Evolutionary conservation across 1,140 invertebrate species (phyloP).

Genomic region (Galleria mellonella): DNA sequence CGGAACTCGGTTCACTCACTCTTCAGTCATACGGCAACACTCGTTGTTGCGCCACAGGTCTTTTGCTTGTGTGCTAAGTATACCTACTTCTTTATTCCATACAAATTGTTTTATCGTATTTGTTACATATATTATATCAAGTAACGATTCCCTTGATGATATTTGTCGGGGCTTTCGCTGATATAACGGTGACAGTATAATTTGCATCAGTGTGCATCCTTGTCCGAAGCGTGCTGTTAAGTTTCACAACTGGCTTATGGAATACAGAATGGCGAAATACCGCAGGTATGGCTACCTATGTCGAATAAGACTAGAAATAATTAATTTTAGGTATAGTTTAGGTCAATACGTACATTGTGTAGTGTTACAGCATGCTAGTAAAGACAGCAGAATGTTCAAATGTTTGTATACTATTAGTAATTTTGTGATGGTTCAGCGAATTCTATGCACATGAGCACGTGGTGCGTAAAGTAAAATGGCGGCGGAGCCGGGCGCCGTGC

Average conservation of each 20-base stretch:
- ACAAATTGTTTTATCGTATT: not conserved
- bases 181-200: not conserved
- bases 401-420: not conserved
- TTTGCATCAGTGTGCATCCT: constrained; percentile 12
- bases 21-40: constrained; percentile 55
- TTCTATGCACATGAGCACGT: constrained; percentile 54
- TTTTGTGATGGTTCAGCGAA: constrained; percentile 16
- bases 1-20: constrained; percentile 23
- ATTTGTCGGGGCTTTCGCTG: no score
- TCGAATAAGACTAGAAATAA: not conserved
- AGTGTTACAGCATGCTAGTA: not conserved
- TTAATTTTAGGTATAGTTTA: not conserved
- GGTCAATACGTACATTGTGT: no score
- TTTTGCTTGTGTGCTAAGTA: constrained; percentile 19
- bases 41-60: constrained; percentile 44
- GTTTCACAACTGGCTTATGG: constrained; percentile 32
- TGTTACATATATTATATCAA: no score
- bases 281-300: constrained; percentile 44
- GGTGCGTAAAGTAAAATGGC: constrained; percentile 65
- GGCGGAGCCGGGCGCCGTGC: constrained; percentile 25
- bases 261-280: constrained; percentile 47
- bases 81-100: constrained; percentile 16
- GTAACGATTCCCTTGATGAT: no score
- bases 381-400: not conserved
- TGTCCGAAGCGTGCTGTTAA: constrained; percentile 18